Conservation (phyloP, 2,113 vertebrate genomes). For the Elachura formosa region DNA sequence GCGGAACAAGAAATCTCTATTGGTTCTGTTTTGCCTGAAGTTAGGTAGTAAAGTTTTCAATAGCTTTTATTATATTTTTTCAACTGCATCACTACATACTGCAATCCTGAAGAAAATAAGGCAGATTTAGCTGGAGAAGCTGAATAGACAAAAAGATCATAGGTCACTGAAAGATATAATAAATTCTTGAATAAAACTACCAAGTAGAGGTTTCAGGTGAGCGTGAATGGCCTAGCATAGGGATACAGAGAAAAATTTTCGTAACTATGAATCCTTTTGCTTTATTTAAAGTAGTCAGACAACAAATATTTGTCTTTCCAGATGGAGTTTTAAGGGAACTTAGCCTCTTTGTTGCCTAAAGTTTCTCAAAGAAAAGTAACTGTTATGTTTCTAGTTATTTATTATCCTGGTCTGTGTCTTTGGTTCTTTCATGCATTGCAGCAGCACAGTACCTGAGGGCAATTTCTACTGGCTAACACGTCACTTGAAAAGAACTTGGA, state of each 20-base stretch:
- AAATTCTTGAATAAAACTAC: background rate
- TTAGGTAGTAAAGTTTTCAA: background rate
- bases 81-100: background rate
- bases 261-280: background rate
- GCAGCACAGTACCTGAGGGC: background rate
- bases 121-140: background rate
- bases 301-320: background rate
- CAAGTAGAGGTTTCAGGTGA: background rate
- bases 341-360: background rate
- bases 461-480: background rate
- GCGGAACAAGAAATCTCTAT: background rate
- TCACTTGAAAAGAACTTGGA: background rate
- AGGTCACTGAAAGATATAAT: background rate
- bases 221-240: background rate
- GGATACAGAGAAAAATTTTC: background rate
- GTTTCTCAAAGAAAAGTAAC: background rate
- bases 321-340: background rate
- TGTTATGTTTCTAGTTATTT: background rate
- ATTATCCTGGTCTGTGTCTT: background rate
- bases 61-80: background rate
- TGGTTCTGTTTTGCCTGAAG: background rate
- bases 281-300: background rate
- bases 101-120: background rate
- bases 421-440: background rate
- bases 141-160: background rate